phyloP scores from a whole-genome alignment of 2,797 vertebrate genomes.

The Rhynchonycteris naso region DNA sequence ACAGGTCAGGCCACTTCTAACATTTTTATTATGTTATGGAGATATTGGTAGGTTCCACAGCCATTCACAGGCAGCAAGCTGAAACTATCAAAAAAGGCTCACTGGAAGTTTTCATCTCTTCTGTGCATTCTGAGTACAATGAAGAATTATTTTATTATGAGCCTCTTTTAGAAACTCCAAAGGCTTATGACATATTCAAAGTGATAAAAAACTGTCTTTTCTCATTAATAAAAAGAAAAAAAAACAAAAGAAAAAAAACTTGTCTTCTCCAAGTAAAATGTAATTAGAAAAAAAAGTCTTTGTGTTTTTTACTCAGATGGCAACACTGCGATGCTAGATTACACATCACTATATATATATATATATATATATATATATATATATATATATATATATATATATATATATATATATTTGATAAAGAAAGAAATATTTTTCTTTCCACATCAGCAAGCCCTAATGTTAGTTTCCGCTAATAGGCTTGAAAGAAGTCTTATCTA shows the following conservation, averaged over 20 bases:
- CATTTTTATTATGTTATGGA: background rate
- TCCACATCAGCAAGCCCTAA: background rate
- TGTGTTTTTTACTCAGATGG: background rate
- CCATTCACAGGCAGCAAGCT: background rate
- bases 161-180: background rate
- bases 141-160: background rate
- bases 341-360: too few relatives aligned
- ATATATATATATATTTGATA: too few relatives aligned
- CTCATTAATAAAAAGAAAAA: too few relatives aligned
- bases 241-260: too few relatives aligned
- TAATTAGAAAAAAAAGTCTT: background rate
- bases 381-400: too few relatives aligned
- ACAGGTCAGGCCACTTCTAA: background rate
- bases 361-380: too few relatives aligned
- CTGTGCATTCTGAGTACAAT: background rate
- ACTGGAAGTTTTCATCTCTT: background rate
- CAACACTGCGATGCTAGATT: background rate
- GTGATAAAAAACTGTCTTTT: constrained; percentile 13
- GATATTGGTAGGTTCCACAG: background rate
- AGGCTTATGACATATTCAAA: constrained; percentile 18
- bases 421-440: constrained; percentile 21
- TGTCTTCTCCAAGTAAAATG: background rate
- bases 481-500: background rate
- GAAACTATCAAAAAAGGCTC: background rate
- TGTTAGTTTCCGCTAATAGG: background rate